Evolutionary conservation across 2,888 invertebrate genomes (phyloP).

Genomic region (Lucinisca nassula): DNA sequence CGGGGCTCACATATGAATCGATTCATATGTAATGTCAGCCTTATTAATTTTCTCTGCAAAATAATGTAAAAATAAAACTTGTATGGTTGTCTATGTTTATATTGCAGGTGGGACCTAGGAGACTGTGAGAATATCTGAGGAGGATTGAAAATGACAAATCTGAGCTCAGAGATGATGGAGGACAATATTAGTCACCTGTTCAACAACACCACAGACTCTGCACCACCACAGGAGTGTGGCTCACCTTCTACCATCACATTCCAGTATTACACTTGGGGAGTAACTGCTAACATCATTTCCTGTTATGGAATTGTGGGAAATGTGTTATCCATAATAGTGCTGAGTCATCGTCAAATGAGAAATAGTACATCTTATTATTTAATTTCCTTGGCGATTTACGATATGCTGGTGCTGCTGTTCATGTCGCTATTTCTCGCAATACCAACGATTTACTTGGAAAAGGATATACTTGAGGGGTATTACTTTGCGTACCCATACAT

Average conservation of each 20-base stretch:
- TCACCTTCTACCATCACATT: slow-evolving; percentile 70
- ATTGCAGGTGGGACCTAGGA: too few relatives aligned
- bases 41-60: too few relatives aligned
- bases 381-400: slow-evolving; percentile 97
- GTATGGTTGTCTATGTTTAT: too few relatives aligned
- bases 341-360: slow-evolving; percentile 94
- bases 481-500: slow-evolving; percentile 93
- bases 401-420: slow-evolving; percentile 94
- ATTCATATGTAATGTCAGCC: too few relatives aligned
- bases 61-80: too few relatives aligned
- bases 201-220: not conserved
- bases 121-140: too few relatives aligned
- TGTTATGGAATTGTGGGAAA: slow-evolving; percentile 90
- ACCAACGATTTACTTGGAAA: slow-evolving; percentile 87
- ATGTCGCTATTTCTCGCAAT: slow-evolving; percentile 85
- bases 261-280: slow-evolving; percentile 93
- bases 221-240: slow-evolving; percentile 30
- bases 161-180: too few relatives aligned
- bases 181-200: too few relatives aligned
- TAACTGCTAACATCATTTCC: slow-evolving; percentile 96
- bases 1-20: too few relatives aligned
- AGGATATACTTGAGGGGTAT: slow-evolving; percentile 94
- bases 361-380: slow-evolving; percentile 98
- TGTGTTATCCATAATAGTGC: slow-evolving; percentile 85
- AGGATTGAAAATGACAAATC: too few relatives aligned